Evolutionary conservation across 1,140 invertebrate genomes (phyloP).

Genomic region (Drosophila rufa): DNA sequence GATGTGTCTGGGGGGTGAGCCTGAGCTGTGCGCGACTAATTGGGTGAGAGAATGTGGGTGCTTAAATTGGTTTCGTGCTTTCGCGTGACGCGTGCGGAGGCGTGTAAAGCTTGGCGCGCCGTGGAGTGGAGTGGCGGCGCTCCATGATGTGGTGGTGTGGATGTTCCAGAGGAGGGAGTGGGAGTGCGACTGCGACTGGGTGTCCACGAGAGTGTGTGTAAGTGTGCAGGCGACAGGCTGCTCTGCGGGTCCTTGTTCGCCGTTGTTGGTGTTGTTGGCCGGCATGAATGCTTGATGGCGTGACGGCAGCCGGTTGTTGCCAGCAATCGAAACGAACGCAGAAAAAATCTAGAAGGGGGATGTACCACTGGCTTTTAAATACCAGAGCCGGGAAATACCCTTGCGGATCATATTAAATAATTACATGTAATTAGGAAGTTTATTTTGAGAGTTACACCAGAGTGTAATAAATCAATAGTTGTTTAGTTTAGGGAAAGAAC

Average conservation of each 20-base stretch:
- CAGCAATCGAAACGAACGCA: conserved; percentile 73
- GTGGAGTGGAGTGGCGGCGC: conserved; percentile 17
- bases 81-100: conserved; percentile 82
- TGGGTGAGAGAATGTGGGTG: conserved; percentile 82
- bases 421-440: neutral
- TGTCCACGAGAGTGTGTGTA: conserved; percentile 24
- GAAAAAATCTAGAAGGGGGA: conserved; percentile 8
- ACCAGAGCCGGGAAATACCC: conserved; percentile 6
- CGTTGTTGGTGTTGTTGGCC: conserved; percentile 46
- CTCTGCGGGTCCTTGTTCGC: conserved; percentile 29
- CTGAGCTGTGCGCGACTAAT: conserved; percentile 77
- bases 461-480: neutral
- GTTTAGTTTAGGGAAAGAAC: neutral
- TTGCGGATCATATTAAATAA: conserved; percentile 3
- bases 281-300: conserved; percentile 82
- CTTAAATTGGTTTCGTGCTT: conserved; percentile 84
- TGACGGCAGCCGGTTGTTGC: conserved; percentile 82
- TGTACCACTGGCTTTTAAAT: neutral
- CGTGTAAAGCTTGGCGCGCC: conserved; percentile 70
- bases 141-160: conserved; percentile 21
- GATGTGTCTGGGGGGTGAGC: conserved; percentile 20
- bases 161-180: conserved; percentile 18
- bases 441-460: neutral
- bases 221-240: conserved; percentile 61
- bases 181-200: neutral